Evolutionary conservation across 1,140 invertebrate species (phyloP).

Genomic region (Venustaconcha ellipsiformis): DNA sequence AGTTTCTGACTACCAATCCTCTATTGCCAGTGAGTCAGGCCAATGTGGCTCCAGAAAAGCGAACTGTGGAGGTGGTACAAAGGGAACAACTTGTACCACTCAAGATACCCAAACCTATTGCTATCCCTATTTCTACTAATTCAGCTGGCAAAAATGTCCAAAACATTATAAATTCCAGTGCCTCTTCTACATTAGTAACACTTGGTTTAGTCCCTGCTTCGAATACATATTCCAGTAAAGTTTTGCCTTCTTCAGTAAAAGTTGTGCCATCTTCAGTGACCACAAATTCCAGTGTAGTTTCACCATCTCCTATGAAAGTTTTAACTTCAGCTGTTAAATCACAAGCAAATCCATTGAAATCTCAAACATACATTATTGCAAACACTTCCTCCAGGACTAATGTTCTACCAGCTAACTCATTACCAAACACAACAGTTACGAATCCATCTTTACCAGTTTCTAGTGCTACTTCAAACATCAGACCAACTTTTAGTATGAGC

Average conservation of each 20-base stretch:
- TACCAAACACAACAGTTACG: too few relatives aligned
- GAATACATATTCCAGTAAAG: neutral
- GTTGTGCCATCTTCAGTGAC: neutral
- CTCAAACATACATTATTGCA: too few relatives aligned
- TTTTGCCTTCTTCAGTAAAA: neutral
- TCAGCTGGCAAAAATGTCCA: neutral
- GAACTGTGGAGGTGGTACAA: conserved; percentile 44
- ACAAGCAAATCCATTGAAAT: too few relatives aligned
- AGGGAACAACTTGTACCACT: conserved; percentile 42
- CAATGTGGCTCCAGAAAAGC: conserved; percentile 31
- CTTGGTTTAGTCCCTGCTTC: neutral
- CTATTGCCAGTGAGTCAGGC: conserved; percentile 14
- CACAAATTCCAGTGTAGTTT: neutral
- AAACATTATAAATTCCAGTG: neutral
- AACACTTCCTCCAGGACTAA: too few relatives aligned
- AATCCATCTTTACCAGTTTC: too few relatives aligned
- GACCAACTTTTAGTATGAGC: too few relatives aligned
- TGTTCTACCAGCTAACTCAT: too few relatives aligned
- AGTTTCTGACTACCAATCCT: conserved; percentile 42
- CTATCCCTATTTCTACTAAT: neutral
- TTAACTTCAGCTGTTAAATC: too few relatives aligned
- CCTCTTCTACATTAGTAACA: neutral
- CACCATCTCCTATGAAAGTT: too few relatives aligned
- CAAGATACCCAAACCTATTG: conserved; percentile 14
- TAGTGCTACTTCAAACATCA: too few relatives aligned